A percentile compares a stretch with the other conserved stretches of the same genome.
Evolutionary conservation across 2,113 vertebrate genomes (phyloP).

Genomic region (Crotalus horridus): DNA sequence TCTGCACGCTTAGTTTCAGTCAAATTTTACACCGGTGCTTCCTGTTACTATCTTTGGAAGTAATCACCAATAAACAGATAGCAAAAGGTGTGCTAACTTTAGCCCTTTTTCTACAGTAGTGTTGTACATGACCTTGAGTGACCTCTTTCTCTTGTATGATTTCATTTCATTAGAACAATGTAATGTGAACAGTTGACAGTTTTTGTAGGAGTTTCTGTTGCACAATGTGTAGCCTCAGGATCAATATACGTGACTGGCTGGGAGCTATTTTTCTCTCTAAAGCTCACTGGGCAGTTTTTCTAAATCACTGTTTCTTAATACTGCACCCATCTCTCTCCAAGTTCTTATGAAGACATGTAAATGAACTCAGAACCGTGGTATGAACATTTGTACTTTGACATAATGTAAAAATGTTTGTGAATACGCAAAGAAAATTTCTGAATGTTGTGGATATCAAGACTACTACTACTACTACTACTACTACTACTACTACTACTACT

Average conservation of each 20-base stretch:
- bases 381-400: not conserved
- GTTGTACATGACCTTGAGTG: not conserved
- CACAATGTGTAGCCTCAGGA: not conserved
- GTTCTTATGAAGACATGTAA: not conserved
- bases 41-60: not conserved
- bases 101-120: not conserved
- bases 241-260: not conserved
- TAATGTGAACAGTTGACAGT: fast-evolving
- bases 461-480: not conserved
- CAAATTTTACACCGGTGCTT: not conserved
- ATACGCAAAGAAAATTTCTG: not conserved
- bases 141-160: not conserved
- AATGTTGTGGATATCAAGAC: not conserved
- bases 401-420: not conserved
- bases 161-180: not conserved
- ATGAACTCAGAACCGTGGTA: not conserved
- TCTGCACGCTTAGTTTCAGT: not conserved
- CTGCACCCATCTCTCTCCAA: not conserved
- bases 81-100: not conserved
- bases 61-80: not conserved
- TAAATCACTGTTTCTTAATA: constrained; percentile 3
- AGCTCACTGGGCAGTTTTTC: not conserved
- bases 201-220: not conserved
- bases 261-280: not conserved
- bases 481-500: not conserved